These are phyloP conservation scores for Hypomecis atomaria DNA, from an alignment of 2,888 invertebrate genomes.

Conservation along the genomic window DNA sequence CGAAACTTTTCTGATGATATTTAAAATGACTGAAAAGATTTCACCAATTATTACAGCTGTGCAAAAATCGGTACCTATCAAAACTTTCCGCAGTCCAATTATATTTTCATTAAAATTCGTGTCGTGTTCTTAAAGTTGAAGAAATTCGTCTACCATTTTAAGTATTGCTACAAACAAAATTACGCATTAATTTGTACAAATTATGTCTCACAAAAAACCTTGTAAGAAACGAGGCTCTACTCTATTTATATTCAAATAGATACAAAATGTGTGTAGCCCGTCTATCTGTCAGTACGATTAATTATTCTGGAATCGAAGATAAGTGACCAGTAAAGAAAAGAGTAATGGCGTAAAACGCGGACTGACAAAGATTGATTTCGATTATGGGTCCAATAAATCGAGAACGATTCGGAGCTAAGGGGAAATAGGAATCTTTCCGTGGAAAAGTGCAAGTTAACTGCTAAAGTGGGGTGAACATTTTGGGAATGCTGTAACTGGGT, in stretches of 20 bases:
- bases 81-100: too few relatives aligned
- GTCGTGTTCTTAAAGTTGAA: conserved; percentile 1
- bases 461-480: conserved; percentile 16
- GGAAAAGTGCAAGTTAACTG: conserved; percentile 29
- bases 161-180: neutral
- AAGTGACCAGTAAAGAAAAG: conserved; percentile 45
- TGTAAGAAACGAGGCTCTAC: conserved; percentile 6
- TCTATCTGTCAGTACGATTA: conserved; percentile 38
- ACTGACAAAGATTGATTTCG: conserved; percentile 46
- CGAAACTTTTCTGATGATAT: neutral
- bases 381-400: conserved; percentile 43
- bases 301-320: conserved; percentile 46
- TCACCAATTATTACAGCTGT: too few relatives aligned
- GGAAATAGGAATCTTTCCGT: conserved; percentile 24
- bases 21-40: too few relatives aligned
- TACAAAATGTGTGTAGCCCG: conserved; percentile 29
- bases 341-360: conserved; percentile 42
- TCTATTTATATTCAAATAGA: conserved; percentile 18
- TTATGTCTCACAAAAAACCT: neutral
- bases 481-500: conserved; percentile 6
- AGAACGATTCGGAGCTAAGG: conserved; percentile 28
- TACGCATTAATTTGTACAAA: conserved; percentile 5
- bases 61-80: too few relatives aligned
- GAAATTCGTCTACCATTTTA: neutral
- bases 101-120: neutral